Base-by-base conservation (phyloP, 2,888 invertebrate genomes). In the Tholera decimalis region DNA sequence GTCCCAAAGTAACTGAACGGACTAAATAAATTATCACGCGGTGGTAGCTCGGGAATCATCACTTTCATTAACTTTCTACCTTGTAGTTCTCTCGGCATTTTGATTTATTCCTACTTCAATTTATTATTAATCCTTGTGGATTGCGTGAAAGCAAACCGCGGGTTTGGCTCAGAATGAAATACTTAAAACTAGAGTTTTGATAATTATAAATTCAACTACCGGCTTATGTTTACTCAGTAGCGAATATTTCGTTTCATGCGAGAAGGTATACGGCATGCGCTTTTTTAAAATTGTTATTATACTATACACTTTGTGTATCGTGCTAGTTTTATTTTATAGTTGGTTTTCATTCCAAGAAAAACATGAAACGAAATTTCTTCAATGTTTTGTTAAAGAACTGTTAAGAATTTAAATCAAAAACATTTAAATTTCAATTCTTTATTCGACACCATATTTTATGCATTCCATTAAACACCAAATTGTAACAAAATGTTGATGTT, bases 361-460 rank as follows among this genome's bases (percentile, higher is more conserved):
- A 43, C 11, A 3, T 15, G 13, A 22, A 35, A n/a, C 20, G 8
- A 28, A 18, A 64, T 22, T 2, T 28, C 6, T 18, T 5, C 62
- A 20, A 24, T 20, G 15, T 26, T 28, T 22, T 22, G 30, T 30
- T 30, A 30, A 30, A 30, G 30, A 11, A 3, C 1, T 35, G 28
- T 33, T 15, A 20, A 26, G 26, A 18, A 5, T 46, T 33, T 35
- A 67, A 77, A 71, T 71, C 58, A 75, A 77, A 78, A 28, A 60
- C 50, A 55, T 24, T 63, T 77, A 68, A 80, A 82, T 87, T 88
- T 88, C 85, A 90, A 89, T 89, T 89, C 83, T 92, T 95, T 95
- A 95, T 94, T 94, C 85, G 93, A 95, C 95, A 94, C 91, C 91
- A 91, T 93, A 92, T 90, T 89, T 91, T 92, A 94, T 93, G 92